A percentile compares a stretch with the other conserved stretches of the same genome.
Evolutionary conservation across 2,888 invertebrate species (phyloP).

Genomic region (Rhagium mordax): DNA sequence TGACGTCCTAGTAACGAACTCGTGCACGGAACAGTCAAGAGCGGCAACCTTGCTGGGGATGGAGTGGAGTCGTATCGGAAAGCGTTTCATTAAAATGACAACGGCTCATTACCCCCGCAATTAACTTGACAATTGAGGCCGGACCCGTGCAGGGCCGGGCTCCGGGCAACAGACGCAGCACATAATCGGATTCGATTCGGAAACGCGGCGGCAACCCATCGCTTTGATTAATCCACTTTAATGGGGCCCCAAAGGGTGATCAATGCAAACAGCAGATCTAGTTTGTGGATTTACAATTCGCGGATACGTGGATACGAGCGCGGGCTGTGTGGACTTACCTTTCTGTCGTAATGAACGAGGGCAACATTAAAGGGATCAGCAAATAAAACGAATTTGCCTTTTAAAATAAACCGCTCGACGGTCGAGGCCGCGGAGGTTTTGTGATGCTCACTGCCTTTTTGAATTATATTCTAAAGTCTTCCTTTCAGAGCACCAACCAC

Average conservation of each 20-base stretch:
- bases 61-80: conserved; percentile 45
- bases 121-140: conserved; percentile 55
- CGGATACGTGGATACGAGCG: background rate
- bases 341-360: conserved; percentile 14
- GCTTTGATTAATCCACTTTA: conserved; percentile 43
- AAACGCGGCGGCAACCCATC: conserved; percentile 36
- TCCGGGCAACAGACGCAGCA: conserved; percentile 18
- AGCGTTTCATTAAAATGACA: conserved; percentile 59
- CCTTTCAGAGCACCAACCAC: background rate
- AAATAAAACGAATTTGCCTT: conserved; percentile 30
- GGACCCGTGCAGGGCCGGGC: conserved; percentile 27
- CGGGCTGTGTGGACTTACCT: conserved; percentile 17
- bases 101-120: conserved; percentile 58
- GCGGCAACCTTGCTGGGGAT: conserved; percentile 29
- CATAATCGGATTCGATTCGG: conserved; percentile 43
- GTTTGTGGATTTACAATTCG: background rate
- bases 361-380: conserved; percentile 14
- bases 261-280: background rate
- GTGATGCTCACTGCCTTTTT: background rate
- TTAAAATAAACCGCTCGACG: conserved; percentile 16
- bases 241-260: conserved; percentile 29
- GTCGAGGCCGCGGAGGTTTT: background rate
- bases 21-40: conserved; percentile 7
- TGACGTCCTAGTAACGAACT: background rate
- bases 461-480: conserved; percentile 1